Evolutionary conservation across 2,888 invertebrate genomes (phyloP).

Genomic region (Phalera bucephala): DNA sequence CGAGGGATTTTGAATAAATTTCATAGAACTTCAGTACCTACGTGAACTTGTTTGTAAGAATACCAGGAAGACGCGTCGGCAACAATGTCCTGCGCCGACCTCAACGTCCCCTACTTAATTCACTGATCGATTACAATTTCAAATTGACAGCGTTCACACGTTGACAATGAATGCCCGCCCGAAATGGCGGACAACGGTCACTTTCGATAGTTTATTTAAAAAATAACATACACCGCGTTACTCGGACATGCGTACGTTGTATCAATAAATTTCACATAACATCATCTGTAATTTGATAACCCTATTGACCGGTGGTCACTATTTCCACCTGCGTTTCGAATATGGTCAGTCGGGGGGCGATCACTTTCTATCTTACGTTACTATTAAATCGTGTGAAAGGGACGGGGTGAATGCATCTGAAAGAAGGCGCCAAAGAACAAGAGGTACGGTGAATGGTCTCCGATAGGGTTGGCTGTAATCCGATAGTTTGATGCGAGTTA

Average conservation of each 20-base stretch:
- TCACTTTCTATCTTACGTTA: constrained; percentile 27
- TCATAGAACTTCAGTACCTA: constrained; percentile 9
- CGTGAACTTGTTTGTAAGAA: constrained; percentile 23
- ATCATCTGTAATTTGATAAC: constrained; percentile 66
- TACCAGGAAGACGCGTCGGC: constrained; percentile 38
- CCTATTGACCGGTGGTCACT: constrained; percentile 72
- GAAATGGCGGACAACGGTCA: constrained; percentile 55
- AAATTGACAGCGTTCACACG: constrained; percentile 72
- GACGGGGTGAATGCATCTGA: constrained; percentile 31
- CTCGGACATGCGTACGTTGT: constrained; percentile 49
- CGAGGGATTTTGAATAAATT: constrained; percentile 8
- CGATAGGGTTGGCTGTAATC: constrained; percentile 64
- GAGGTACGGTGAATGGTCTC: constrained; percentile 42
- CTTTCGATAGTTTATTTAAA: constrained; percentile 31
- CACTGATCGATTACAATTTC: constrained; percentile 65
- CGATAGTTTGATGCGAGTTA: constrained; percentile 69
- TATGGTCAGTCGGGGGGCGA: constrained; percentile 30
- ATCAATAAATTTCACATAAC: constrained; percentile 69
- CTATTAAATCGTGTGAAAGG: constrained; percentile 22
- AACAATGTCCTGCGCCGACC: constrained; percentile 57
- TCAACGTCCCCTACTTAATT: constrained; percentile 44
- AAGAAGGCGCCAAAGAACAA: constrained; percentile 43
- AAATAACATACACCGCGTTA: constrained; percentile 61
- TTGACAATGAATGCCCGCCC: constrained; percentile 50
- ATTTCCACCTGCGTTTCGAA: constrained; percentile 60